These are phyloP conservation scores for Agrilus cyanescens DNA, from an alignment of 2,888 invertebrate genomes.

Conservation along the genomic window DNA sequence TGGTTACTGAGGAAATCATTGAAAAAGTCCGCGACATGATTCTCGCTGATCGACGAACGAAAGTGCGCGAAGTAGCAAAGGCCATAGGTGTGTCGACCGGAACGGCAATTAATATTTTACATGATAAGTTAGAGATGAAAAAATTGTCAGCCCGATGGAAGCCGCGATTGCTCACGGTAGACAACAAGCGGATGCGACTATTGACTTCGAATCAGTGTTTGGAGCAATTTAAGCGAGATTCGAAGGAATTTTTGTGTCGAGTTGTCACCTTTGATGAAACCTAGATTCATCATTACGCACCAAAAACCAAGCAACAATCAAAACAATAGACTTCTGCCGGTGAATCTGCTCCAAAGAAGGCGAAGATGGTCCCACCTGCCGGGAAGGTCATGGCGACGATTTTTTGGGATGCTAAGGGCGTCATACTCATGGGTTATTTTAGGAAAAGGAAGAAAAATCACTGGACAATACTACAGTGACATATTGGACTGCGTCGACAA, in stretches of 20 bases:
- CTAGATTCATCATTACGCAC: constrained; percentile 7
- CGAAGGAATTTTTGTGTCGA: constrained; percentile 3
- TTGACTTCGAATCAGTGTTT: constrained; percentile 6
- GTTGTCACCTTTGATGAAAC: constrained; percentile 8
- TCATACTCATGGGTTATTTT: too few species aligned
- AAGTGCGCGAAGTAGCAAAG: constrained; percentile 17
- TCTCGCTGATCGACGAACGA: constrained; percentile 13
- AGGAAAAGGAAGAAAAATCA: too few species aligned
- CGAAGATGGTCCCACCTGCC: constrained; percentile 1
- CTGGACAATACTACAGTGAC: too few species aligned
- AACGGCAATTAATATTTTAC: constrained; percentile 15
- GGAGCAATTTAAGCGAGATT: constrained; percentile 4
- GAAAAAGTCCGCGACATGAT: constrained; percentile 17
- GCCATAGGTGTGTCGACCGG: constrained; percentile 13
- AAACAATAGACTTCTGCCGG: constrained; percentile 3
- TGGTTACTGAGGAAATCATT: constrained; percentile 7
- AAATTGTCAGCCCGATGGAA: constrained; percentile 15
- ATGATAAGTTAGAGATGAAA: constrained; percentile 17
- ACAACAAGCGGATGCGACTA: constrained; percentile 9
- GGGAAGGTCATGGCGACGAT: constrained; percentile 3
- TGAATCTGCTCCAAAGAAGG: constrained; percentile 8
- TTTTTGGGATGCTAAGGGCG: neutral
- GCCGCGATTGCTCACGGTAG: constrained; percentile 11
- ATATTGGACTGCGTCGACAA: too few species aligned
- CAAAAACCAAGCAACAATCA: constrained; percentile 6